Evolutionary conservation across 2,113 vertebrate genomes (phyloP).

Genomic region (Hepsetus odoe): DNA sequence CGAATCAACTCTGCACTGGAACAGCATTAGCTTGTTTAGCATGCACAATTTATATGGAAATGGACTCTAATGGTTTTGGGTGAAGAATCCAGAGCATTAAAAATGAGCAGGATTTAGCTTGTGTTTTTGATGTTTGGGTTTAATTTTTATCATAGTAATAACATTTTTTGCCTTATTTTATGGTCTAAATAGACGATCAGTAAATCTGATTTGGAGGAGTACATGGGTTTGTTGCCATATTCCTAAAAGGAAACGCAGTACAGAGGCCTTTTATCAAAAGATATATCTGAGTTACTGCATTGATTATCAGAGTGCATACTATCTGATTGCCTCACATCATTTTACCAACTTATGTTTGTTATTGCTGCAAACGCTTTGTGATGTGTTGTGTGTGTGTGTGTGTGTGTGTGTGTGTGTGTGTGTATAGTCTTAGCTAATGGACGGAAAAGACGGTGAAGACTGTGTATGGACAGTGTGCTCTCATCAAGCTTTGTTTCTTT

Average conservation of each 20-base stretch:
- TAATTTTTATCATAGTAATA: background rate
- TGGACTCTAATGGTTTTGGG: conserved; percentile 29
- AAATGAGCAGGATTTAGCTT: conserved; percentile 3
- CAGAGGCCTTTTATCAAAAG: background rate
- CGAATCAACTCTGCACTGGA: conserved; percentile 23
- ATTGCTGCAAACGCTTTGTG: no score
- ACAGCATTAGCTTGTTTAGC: conserved; percentile 36
- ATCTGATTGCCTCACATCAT: no score
- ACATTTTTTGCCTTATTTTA: background rate
- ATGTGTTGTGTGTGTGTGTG: no score
- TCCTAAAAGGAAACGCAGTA: background rate
- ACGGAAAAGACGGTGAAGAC: no score
- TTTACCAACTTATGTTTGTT: no score
- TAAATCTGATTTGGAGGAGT: background rate
- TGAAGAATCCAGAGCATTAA: background rate
- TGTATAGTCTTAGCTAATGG: no score
- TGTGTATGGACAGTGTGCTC: no score
- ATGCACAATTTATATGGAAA: conserved; percentile 46
- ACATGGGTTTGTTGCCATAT: conserved; percentile 1
- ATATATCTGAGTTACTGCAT: no score
- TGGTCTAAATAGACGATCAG: background rate
- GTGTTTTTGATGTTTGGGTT: background rate
- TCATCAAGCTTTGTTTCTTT: background rate
- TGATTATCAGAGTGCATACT: no score
- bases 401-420: no score